Evolutionary conservation across 2,113 vertebrate species (phyloP), one percentile per base, ranked within the genome.

Genomic region (Apeltes quadracus): DNA sequence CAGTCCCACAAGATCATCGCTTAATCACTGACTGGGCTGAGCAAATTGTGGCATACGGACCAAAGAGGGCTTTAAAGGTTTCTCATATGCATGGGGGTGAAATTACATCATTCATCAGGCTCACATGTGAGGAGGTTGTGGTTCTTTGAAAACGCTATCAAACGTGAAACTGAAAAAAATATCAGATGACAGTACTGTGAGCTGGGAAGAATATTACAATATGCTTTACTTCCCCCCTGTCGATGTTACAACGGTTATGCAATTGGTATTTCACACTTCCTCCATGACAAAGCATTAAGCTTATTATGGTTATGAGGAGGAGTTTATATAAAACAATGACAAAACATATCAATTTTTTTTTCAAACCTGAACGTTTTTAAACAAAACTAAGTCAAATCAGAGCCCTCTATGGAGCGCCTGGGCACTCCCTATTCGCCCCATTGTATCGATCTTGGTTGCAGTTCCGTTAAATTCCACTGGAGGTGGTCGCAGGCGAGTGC

Each of bases 21-120:
- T 27, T 16, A 38, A 61, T 59, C 70, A 48, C 61, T 57, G 78
- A 58, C 27, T 32, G 25, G 43, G 54, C 50, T 27, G 1, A 18
- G 44, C 32, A 54, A 75, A 75, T 72, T 27, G 32, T 23, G 11
- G 57, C 27, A 5, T 3, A 23, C 34, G 50, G 59, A 43, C 50
- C 32, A 0, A 43, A 5, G 1, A 12, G 29, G 61, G 50, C 29
- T 70, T 70, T 39, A 32, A 46, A 7, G 59, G 9, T 53, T 39
- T 43, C 22, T 69, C 43, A 2, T 39, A 56, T 50, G 58, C 27
- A 57, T 15, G 36, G 66, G 70, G 15, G 56, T 43, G 46, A 59
- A 71, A 69, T 64, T 3, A 53, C 13, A 71, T 66, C 65, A 46
- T 61, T 82, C 64, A 62, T 77, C 69, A 61, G 55, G 29, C 29